Evolutionary conservation across 2,113 vertebrate species (phyloP).

Genomic region (Rana temporaria): DNA sequence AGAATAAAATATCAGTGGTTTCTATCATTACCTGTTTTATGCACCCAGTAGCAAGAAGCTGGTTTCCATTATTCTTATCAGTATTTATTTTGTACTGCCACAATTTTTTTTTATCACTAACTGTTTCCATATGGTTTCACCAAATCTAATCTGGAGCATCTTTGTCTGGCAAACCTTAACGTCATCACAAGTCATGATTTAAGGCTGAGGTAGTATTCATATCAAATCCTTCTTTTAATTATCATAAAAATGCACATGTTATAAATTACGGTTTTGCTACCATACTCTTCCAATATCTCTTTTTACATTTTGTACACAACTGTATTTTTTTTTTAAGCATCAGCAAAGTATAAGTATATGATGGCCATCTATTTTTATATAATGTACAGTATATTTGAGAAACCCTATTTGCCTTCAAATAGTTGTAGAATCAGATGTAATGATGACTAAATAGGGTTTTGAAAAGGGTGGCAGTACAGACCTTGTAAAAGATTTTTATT

Average conservation of each 20-base stretch:
- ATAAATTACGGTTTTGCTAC: background rate
- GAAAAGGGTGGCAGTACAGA: too few relatives aligned
- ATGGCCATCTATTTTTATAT: too few relatives aligned
- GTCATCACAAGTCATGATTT: conserved; percentile 3
- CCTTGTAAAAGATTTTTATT: too few relatives aligned
- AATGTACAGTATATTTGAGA: too few relatives aligned
- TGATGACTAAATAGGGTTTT: too few relatives aligned
- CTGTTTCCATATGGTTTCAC: conserved; percentile 39
- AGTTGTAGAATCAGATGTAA: too few relatives aligned
- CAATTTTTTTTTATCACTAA: conserved; percentile 46
- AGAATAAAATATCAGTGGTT: conserved; percentile 28
- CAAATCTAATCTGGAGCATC: conserved; percentile 58
- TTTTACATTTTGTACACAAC: too few relatives aligned
- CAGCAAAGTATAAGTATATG: too few relatives aligned
- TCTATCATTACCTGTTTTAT: conserved; percentile 54
- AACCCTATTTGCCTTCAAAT: too few relatives aligned
- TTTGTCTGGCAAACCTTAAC: conserved; percentile 34
- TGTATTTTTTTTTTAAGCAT: too few relatives aligned
- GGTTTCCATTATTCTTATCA: conserved; percentile 60
- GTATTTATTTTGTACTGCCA: conserved; percentile 44
- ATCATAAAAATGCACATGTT: background rate
- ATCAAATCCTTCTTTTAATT: background rate
- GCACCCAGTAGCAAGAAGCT: conserved; percentile 63
- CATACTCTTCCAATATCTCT: background rate
- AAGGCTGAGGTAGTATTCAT: background rate